Percentiles rank a stretch among this genome's conserved stretches.
Conservation (phyloP, 2,888 invertebrate species). For the Drosophila koepferae region DNA sequence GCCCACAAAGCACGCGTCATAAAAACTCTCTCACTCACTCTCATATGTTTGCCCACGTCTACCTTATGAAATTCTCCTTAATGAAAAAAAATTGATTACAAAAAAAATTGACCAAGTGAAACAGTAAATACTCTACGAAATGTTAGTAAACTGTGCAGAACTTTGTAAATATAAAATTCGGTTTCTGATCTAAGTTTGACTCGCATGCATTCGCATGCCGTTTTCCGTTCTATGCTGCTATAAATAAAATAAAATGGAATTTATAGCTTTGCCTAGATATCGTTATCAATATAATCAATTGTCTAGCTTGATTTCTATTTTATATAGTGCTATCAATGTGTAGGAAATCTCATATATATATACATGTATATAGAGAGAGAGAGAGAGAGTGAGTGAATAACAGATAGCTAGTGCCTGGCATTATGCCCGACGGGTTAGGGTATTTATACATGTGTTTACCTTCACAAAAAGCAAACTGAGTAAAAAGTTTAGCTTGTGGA, state of each 20-base stretch:
- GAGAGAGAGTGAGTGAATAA: background rate
- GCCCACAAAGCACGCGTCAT: conserved; percentile 43
- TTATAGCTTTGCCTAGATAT: background rate
- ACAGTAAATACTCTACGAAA: conserved; percentile 21
- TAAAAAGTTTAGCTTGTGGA: conserved; percentile 43
- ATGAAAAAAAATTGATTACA: conserved; percentile 31
- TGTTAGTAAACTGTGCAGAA: background rate
- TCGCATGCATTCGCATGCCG: background rate
- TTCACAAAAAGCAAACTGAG: conserved; percentile 16
- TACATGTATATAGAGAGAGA: background rate
- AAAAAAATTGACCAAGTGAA: background rate
- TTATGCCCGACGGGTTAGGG: background rate
- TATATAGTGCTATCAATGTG: background rate
- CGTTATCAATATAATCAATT: background rate
- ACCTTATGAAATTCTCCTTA: conserved; percentile 53
- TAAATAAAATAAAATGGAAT: background rate
- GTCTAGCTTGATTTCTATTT: background rate
- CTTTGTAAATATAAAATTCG: background rate
- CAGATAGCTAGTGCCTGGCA: background rate
- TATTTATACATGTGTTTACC: conserved; percentile 8
- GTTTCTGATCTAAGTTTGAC: background rate
- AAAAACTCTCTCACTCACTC: conserved; percentile 32
- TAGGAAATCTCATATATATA: background rate
- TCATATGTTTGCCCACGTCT: conserved; percentile 51
- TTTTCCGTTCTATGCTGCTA: background rate